These are phyloP conservation scores for Vireo griseus DNA, from an alignment of 2,797 vertebrate species.

Conservation along the genomic window DNA sequence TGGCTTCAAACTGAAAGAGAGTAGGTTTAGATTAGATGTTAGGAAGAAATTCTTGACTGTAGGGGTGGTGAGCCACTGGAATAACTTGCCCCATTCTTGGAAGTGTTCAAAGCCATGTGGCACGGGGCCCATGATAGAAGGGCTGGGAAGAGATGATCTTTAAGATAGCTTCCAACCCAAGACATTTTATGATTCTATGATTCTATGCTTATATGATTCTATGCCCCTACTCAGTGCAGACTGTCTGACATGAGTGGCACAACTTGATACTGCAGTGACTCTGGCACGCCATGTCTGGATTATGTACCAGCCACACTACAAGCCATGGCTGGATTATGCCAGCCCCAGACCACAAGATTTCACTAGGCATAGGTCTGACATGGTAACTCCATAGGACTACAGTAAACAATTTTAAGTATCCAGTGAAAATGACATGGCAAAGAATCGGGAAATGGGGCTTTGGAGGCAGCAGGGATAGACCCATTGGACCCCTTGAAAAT, in stretches of 20 bases:
- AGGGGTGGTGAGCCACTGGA: neutral
- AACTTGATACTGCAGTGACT: neutral
- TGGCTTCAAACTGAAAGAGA: neutral
- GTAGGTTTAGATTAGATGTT: neutral
- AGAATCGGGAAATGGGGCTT: neutral
- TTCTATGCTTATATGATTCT: neutral
- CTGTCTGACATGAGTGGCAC: neutral
- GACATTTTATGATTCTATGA: neutral
- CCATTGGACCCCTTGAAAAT: neutral
- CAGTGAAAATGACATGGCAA: neutral
- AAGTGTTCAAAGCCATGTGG: neutral
- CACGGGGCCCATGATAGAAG: neutral
- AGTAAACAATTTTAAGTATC: neutral
- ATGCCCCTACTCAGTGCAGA: neutral
- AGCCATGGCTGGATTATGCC: neutral
- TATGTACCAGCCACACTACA: neutral
- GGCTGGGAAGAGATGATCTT: neutral
- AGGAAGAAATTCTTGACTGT: neutral
- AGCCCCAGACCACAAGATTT: neutral
- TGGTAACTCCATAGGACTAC: neutral
- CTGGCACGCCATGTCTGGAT: accelerated
- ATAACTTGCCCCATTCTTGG: neutral
- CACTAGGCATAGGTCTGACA: neutral
- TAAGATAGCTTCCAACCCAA: neutral
- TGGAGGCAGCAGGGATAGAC: neutral